A percentile compares a stretch with the other conserved stretches of the same genome.
These are phyloP conservation scores for Patiria miniata DNA, from an alignment of 35 echinoderm and acorn worm genomes.

Conservation along the genomic window DNA sequence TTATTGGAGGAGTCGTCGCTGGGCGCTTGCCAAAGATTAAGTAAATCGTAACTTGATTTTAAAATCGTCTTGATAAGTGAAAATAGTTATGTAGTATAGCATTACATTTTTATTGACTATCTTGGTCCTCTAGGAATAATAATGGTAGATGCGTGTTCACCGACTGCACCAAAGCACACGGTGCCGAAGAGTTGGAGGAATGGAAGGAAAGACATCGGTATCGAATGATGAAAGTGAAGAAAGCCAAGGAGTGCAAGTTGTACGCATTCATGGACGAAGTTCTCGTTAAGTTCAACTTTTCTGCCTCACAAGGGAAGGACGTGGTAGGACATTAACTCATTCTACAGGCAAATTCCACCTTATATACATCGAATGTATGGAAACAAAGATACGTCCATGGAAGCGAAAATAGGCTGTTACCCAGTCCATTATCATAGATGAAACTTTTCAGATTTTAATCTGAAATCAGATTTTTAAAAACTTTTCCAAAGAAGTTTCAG, in stretches of 20 bases:
- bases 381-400: neutral
- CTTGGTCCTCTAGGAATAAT: neutral
- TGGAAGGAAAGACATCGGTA: constrained; percentile 76
- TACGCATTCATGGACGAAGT: constrained; percentile 79
- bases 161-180: constrained; percentile 73
- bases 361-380: neutral
- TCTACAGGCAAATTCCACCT: too few species aligned
- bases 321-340: neutral
- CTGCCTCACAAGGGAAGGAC: neutral
- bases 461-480: too few species aligned
- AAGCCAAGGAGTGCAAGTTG: constrained; percentile 55
- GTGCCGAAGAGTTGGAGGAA: constrained; percentile 76
- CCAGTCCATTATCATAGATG: neutral
- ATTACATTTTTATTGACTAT: too few species aligned
- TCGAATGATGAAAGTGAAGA: constrained; percentile 75
- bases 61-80: neutral
- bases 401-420: neutral
- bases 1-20: neutral
- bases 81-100: neutral
- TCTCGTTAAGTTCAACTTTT: neutral
- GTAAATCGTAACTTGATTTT: neutral
- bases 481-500: too few species aligned
- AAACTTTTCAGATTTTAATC: neutral
- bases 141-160: constrained; percentile 52
- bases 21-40: neutral